Percentiles rank a stretch among this genome's conserved stretches.
Conservation (phyloP, 2,888 invertebrate genomes). For the Cremastinae sp. region DNA sequence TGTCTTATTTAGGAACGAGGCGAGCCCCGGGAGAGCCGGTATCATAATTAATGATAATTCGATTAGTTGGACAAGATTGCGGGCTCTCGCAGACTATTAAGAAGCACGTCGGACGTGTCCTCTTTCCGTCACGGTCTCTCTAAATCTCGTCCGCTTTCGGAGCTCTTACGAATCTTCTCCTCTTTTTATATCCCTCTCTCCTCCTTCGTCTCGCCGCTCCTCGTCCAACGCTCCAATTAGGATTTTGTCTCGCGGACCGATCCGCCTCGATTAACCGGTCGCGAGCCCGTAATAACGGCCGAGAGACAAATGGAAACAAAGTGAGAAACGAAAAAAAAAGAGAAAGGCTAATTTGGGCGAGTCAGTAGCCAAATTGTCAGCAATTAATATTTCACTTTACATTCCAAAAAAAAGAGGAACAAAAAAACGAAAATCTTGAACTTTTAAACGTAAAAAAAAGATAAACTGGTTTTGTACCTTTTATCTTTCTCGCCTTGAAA, state of each 20-base stretch:
- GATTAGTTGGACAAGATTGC: conserved; percentile 76
- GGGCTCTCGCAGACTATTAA: conserved; percentile 60
- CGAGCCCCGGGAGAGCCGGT: conserved; percentile 64
- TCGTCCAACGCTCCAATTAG: conserved; percentile 35
- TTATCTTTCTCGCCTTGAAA: too few species aligned
- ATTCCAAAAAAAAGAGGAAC: background rate
- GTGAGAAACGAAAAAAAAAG: background rate
- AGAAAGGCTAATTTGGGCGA: background rate
- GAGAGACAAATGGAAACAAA: conserved; percentile 25
- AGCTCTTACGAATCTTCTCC: conserved; percentile 28
- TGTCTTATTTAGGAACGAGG: conserved; percentile 64
- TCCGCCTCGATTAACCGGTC: conserved; percentile 50
- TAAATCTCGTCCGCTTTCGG: conserved; percentile 28
- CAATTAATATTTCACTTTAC: conserved; percentile 34
- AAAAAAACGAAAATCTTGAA: too few species aligned
- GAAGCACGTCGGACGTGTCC: conserved; percentile 57
- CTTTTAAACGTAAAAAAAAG: too few species aligned
- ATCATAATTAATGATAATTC: conserved; percentile 78
- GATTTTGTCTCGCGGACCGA: conserved; percentile 42
- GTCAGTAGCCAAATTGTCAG: conserved; percentile 28
- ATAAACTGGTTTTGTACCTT: too few species aligned
- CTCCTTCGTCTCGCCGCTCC: conserved; percentile 23
- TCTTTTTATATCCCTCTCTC: conserved; percentile 25
- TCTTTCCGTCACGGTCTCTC: conserved; percentile 42
- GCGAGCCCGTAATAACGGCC: conserved; percentile 36